Evolutionary conservation across 2,113 vertebrate genomes (phyloP).

Genomic region (Taxidea taxus): DNA sequence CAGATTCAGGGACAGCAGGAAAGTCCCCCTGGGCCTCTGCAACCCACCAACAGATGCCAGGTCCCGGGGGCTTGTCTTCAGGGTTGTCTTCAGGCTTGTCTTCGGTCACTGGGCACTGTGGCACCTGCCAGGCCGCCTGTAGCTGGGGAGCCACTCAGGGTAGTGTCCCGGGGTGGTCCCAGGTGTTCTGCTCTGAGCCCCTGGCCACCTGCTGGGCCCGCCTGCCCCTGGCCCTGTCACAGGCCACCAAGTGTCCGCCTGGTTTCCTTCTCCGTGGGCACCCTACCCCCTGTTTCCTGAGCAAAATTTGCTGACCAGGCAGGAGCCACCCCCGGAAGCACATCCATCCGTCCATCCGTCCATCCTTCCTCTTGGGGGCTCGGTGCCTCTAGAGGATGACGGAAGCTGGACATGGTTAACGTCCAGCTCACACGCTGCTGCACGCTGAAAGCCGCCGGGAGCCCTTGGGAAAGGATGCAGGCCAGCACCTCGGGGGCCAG

Average conservation of each 20-base stretch:
- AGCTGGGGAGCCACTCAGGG: fast-evolving
- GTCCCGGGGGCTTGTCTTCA: fast-evolving
- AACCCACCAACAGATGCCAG: fast-evolving
- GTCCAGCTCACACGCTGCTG: not conserved
- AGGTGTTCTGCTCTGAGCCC: not conserved
- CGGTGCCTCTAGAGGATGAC: not conserved
- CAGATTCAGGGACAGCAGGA: fast-evolving
- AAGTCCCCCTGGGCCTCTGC: not conserved
- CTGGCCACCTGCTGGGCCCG: not conserved
- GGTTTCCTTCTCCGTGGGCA: not conserved
- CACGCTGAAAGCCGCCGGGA: not conserved
- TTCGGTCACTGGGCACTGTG: fast-evolving
- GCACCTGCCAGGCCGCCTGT: not conserved
- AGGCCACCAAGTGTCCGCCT: not conserved
- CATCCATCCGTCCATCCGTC: not conserved
- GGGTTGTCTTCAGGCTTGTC: fast-evolving
- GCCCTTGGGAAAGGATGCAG: not conserved
- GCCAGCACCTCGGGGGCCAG: not conserved
- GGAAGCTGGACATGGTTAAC: conserved; percentile 43
- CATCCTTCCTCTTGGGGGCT: not conserved
- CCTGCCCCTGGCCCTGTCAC: not conserved
- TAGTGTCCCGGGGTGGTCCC: fast-evolving
- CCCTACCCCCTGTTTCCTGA: not conserved
- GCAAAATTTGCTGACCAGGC: not conserved
- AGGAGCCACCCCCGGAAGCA: not conserved